Base-by-base conservation (phyloP, 1,140 invertebrate genomes). In the Cataglyphis hispanica region DNA sequence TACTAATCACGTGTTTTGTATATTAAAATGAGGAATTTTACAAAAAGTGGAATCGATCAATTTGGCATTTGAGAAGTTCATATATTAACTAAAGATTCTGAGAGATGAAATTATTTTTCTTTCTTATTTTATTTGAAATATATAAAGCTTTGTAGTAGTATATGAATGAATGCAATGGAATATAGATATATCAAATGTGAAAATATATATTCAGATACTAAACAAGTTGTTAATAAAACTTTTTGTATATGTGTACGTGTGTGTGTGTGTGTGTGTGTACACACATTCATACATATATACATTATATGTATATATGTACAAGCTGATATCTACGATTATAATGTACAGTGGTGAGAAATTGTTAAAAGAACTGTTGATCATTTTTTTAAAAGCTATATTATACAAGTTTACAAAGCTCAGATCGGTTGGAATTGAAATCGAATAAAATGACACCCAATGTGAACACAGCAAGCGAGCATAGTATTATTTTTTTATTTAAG, bases 381-480 rank as follows among this genome's bases (percentile, higher is more conserved):
- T 88, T 83, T 86, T 88, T 88, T 78, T 61, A 81, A 80, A 88
- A 27, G 69, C 5, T 89, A 70, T 87, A 69, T 83, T 85, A 75
- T 87, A 87, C 40, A 22, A 58, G 58, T 61, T 66, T 22, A 11
- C 16, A 50, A 19, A 64, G 37, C 34, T 74, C 27, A 31, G 19
- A 78, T 87, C 40, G 11, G 5, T 72, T 77, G 34, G 2, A 37
- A 76, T 64, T 19, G 27, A 75, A 50, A 50, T 0, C 2, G 4
- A 80, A 80, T 69, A 69, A 80, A 80, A 69, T 50, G 13, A 37
- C 16, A 66, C 16, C 27, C n/a, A 2, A 1, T n/a, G 40, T n/a
- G 60, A 67, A 67, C 8, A 56, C 5, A 46, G 4, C n/a, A 25
- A 69, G 27, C 2, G 11, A 11, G 37, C 31, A 19, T 56, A 43